Percentiles rank a stretch among this genome's conserved stretches.
These are phyloP conservation scores for Myotis pilosus DNA, from an alignment of 2,797 vertebrate species.

Conservation along the genomic window DNA sequence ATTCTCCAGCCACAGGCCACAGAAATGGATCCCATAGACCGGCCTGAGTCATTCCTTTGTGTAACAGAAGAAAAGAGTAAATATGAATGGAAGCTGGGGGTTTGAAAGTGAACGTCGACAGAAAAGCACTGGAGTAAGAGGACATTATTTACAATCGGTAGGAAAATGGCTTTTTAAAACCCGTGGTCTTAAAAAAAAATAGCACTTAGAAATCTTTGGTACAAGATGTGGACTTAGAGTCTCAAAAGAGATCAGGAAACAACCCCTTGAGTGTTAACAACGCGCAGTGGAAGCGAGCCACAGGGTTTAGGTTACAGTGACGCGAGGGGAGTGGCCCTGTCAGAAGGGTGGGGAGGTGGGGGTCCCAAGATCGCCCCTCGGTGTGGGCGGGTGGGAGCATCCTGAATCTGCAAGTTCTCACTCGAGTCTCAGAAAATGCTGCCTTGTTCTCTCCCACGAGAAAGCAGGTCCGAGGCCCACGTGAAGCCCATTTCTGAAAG, in stretches of 20 bases:
- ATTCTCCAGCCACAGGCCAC: conserved; percentile 64
- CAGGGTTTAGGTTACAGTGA: conserved; percentile 63
- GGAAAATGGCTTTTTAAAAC: conserved; percentile 26
- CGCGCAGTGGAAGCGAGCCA: conserved; percentile 22
- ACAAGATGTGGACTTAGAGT: background rate
- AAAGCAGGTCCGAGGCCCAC: background rate
- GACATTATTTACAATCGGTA: conserved; percentile 7
- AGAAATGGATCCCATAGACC: conserved; percentile 22
- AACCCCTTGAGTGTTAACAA: conserved; percentile 63
- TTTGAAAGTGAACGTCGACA: conserved; percentile 68
- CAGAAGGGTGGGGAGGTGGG: background rate
- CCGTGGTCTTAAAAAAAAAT: conserved; percentile 40
- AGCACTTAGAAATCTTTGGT: background rate
- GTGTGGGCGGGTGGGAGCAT: background rate
- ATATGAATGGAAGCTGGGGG: conserved; percentile 55
- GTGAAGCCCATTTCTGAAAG: background rate
- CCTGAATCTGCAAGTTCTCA: conserved; percentile 62
- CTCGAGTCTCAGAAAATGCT: conserved; percentile 44
- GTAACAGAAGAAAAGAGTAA: conserved; percentile 76
- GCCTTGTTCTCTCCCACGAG: background rate
- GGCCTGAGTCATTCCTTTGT: conserved; percentile 54
- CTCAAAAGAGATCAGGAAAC: conserved; percentile 28
- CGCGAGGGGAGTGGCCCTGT: conserved; percentile 31
- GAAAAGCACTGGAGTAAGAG: conserved; percentile 68
- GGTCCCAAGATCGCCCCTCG: background rate